These are phyloP conservation scores for Lampris incognitus DNA, from an alignment of 2,113 vertebrate genomes.

Conservation along the genomic window DNA sequence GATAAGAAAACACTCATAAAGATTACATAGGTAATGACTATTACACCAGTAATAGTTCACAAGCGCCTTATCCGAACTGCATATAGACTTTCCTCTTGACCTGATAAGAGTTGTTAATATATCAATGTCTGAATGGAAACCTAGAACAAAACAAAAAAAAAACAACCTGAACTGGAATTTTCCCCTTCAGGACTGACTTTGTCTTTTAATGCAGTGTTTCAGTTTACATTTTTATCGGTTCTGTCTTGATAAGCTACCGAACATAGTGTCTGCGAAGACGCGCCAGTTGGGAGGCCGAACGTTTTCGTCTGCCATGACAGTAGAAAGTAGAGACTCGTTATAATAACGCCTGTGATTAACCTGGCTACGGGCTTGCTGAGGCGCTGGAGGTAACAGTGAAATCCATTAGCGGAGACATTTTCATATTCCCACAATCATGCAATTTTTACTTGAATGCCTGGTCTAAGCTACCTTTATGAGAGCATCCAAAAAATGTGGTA, in stretches of 20 bases:
- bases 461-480: too few relatives aligned
- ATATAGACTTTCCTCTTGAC: slow-evolving; percentile 55
- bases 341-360: too few relatives aligned
- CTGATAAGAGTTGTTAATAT: slow-evolving; percentile 24
- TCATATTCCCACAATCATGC: too few relatives aligned
- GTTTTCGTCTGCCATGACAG: too few relatives aligned
- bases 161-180: neutral
- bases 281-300: too few relatives aligned
- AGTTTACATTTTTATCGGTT: neutral
- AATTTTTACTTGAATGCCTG: too few relatives aligned
- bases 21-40: slow-evolving; percentile 17
- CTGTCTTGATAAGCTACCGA: neutral
- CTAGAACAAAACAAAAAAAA: neutral
- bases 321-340: too few relatives aligned
- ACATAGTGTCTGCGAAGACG: too few relatives aligned
- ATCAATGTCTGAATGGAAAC: neutral
- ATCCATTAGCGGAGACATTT: too few relatives aligned
- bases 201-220: neutral
- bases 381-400: too few relatives aligned
- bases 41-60: slow-evolving; percentile 2
- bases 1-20: slow-evolving; percentile 51
- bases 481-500: neutral
- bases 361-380: too few relatives aligned
- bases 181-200: neutral
- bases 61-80: slow-evolving; percentile 54